Percentiles rank a stretch among this genome's conserved stretches.
Conservation (phyloP, 2,888 invertebrate species). For the Argyresthia albistria region DNA sequence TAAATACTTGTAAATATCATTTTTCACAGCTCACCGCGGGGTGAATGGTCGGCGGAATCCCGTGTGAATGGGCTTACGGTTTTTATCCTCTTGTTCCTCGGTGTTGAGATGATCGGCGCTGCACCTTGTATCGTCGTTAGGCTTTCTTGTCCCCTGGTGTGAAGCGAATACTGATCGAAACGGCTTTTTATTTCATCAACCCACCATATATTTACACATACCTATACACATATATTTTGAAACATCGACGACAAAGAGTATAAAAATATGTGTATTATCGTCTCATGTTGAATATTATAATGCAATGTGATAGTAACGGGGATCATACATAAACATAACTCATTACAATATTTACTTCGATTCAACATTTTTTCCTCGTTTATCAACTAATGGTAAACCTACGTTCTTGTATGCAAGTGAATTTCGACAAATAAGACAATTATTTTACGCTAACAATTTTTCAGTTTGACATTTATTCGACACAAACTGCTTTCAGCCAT, state of each 20-base stretch:
- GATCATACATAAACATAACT: no score
- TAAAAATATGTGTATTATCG: no score
- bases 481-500: background rate
- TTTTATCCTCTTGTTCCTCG: slow-evolving; percentile 1
- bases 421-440: background rate
- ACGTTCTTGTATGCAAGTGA: background rate
- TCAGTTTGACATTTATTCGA: background rate
- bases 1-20: slow-evolving; percentile 6
- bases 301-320: no score
- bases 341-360: no score
- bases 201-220: no score
- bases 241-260: no score
- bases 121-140: background rate
- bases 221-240: no score
- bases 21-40: slow-evolving; percentile 1
- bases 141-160: background rate
- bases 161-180: background rate
- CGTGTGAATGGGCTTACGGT: slow-evolving; percentile 1
- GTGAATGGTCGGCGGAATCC: slow-evolving; percentile 1
- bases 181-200: background rate
- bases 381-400: background rate
- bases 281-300: no score
- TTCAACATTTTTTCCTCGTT: no score
- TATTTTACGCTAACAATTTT: background rate
- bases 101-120: background rate